These are phyloP conservation scores for Macropis europaea DNA, from an alignment of 2,888 invertebrate species.

Conservation along the genomic window DNA sequence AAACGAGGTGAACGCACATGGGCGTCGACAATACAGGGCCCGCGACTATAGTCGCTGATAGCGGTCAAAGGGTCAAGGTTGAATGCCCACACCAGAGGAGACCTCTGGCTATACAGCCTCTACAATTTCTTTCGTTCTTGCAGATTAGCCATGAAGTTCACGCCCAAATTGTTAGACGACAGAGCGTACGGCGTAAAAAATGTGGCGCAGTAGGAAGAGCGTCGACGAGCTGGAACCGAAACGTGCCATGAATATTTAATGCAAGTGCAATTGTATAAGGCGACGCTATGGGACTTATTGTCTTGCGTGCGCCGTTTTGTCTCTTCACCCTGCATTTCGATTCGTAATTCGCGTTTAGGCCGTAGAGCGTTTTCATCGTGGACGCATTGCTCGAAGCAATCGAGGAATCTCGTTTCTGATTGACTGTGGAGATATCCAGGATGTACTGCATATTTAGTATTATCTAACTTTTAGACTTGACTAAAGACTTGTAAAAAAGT, in stretches of 20 bases:
- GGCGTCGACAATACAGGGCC: too few species aligned
- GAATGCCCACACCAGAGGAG: too few species aligned
- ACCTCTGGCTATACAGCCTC: too few species aligned
- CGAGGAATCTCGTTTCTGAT: too few species aligned
- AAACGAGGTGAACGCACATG: too few species aligned
- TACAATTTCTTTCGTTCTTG: background rate
- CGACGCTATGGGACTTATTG: conserved; percentile 3
- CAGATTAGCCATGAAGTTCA: conserved; percentile 61
- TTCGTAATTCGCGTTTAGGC: background rate
- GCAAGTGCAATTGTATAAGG: background rate
- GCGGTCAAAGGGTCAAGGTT: too few species aligned
- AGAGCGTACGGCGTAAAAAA: background rate
- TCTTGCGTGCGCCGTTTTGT: background rate
- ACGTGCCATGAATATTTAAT: conserved; percentile 24
- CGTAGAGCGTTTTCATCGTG: background rate
- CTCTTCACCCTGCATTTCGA: background rate
- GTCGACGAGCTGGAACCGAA: conserved; percentile 1
- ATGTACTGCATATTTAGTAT: too few species aligned
- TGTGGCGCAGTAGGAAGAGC: background rate
- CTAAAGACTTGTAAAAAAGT: background rate
- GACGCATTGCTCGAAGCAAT: too few species aligned
- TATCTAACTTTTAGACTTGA: background rate
- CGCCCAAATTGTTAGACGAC: conserved; percentile 44
- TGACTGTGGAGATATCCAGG: too few species aligned
- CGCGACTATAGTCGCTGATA: too few species aligned